Conservation (phyloP, 1,140 invertebrate species). For the Trichonephila clavipes region DNA sequence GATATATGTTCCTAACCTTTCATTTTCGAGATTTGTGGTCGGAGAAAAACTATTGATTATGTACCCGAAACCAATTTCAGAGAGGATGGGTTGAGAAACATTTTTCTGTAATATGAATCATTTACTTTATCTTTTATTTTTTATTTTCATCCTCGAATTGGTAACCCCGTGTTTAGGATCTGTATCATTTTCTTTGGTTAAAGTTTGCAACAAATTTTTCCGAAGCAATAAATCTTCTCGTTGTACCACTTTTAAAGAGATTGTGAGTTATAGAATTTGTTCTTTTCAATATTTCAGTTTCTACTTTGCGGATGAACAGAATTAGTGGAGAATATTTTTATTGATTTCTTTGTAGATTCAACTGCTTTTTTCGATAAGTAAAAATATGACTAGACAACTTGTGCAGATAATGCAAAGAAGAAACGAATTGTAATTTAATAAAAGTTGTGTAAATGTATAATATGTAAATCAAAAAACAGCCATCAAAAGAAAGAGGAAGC, state of each 20-base stretch:
- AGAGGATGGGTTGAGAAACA: constrained; percentile 20
- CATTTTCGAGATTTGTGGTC: constrained; percentile 64
- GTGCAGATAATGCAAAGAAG: too few species aligned
- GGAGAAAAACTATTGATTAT: constrained; percentile 45
- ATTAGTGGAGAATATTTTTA: too few species aligned
- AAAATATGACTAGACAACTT: too few species aligned
- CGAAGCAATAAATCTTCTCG: not conserved
- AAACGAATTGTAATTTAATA: too few species aligned
- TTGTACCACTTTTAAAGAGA: not conserved
- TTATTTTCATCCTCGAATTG: not conserved
- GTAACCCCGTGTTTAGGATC: not conserved
- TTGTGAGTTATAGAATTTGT: not conserved
- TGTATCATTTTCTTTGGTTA: not conserved
- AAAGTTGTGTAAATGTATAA: too few species aligned
- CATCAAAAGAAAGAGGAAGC: too few species aligned
- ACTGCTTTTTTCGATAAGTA: too few species aligned
- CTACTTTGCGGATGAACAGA: too few species aligned
- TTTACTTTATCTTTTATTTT: constrained; percentile 48
- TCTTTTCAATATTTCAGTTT: too few species aligned
- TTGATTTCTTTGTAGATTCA: too few species aligned
- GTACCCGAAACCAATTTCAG: constrained; percentile 59
- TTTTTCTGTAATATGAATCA: constrained; percentile 60
- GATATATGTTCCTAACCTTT: constrained; percentile 65
- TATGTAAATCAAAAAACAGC: too few species aligned
- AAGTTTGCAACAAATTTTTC: not conserved